A percentile compares a stretch with the other conserved stretches of the same genome.
Evolutionary conservation across 1,140 invertebrate genomes (phyloP).

Genomic region (Lanistes nyassanus): DNA sequence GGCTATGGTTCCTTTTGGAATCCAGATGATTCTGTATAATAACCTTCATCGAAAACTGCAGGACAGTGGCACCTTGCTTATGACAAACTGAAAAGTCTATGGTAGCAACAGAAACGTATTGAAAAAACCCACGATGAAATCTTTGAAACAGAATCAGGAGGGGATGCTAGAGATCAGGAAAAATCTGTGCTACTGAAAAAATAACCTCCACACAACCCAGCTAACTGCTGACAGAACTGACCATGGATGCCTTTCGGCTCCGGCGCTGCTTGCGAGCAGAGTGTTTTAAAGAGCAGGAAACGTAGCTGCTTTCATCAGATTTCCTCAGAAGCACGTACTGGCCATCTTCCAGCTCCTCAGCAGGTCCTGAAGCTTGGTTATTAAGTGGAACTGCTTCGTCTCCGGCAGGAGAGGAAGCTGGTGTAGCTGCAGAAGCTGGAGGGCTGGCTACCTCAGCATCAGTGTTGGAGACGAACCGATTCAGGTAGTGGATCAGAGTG

Average conservation of each 20-base stretch:
- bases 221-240: slow-evolving; percentile 7
- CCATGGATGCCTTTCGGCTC: slow-evolving; percentile 38
- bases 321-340: slow-evolving; percentile 57
- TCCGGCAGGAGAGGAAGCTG: neutral
- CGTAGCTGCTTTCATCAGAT: slow-evolving; percentile 42
- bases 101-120: too few species aligned
- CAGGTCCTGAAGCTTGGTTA: slow-evolving; percentile 32
- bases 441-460: slow-evolving; percentile 18
- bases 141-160: too few species aligned
- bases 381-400: slow-evolving; percentile 15
- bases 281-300: slow-evolving; percentile 17
- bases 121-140: too few species aligned
- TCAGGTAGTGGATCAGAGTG: slow-evolving; percentile 57
- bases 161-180: too few species aligned
- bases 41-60: too few species aligned
- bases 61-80: too few species aligned
- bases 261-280: slow-evolving; percentile 36
- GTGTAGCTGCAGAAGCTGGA: neutral
- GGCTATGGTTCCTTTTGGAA: too few species aligned
- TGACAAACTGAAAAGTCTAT: too few species aligned
- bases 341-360: slow-evolving; percentile 53
- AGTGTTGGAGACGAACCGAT: slow-evolving; percentile 40
- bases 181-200: too few species aligned
- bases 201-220: too few species aligned
- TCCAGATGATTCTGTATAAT: too few species aligned